These are phyloP conservation scores for Pristiophorus japonicus DNA, from an alignment of 2,113 vertebrate species.

Conservation along the genomic window DNA sequence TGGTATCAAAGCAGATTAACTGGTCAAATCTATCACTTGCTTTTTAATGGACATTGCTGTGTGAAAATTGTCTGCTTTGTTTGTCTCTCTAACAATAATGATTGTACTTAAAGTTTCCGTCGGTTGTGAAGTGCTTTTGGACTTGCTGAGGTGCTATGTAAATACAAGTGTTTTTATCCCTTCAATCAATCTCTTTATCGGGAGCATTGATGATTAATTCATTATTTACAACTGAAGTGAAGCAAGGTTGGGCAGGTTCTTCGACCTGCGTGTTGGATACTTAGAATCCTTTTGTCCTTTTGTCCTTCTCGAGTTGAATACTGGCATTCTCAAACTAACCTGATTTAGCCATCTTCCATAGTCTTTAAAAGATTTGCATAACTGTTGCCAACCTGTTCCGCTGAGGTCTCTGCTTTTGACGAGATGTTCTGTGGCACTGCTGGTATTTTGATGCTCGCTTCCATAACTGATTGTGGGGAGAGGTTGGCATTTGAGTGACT, in stretches of 20 bases:
- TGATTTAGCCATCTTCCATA: neutral
- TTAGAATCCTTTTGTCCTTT: too few species aligned
- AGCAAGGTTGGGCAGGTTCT: neutral
- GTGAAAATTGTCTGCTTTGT: neutral
- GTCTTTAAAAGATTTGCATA: neutral
- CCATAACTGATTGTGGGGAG: neutral
- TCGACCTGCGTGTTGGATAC: neutral
- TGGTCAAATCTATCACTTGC: neutral
- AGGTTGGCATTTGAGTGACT: neutral
- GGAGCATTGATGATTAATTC: neutral
- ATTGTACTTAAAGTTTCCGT: neutral
- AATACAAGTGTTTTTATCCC: neutral
- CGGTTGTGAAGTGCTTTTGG: neutral
- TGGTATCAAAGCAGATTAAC: neutral
- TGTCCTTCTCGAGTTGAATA: neutral
- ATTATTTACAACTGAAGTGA: neutral
- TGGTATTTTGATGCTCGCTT: neutral
- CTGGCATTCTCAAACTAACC: neutral
- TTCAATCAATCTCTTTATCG: neutral
- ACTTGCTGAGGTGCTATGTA: neutral
- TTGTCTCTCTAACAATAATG: neutral
- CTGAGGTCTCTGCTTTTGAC: neutral
- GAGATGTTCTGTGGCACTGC: neutral
- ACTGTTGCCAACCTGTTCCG: neutral
- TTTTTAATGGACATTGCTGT: neutral